Evolutionary conservation across 2,888 invertebrate species (phyloP).

Genomic region (Lasioglossum figueresi): DNA sequence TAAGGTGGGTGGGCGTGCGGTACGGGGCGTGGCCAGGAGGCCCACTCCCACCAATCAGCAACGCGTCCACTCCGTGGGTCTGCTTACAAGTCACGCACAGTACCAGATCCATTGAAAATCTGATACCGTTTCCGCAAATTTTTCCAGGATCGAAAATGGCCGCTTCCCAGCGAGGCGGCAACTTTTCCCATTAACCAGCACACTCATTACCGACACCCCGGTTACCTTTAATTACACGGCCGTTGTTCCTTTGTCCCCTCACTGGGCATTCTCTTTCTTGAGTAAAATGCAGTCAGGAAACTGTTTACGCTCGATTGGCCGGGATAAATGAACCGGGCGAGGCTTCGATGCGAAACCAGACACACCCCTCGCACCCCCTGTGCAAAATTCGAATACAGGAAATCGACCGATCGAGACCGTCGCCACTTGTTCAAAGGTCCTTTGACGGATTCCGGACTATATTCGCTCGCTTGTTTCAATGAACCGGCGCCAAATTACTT

Average conservation of each 20-base stretch:
- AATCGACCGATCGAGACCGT: conserved; percentile 42
- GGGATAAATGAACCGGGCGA: conserved; percentile 58
- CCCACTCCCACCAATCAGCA: neutral
- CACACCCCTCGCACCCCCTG: neutral
- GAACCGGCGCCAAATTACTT: neutral
- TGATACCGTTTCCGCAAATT: neutral
- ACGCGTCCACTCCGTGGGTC: neutral
- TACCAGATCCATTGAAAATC: neutral
- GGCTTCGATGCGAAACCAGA: conserved; percentile 35
- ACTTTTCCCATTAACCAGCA: conserved; percentile 29
- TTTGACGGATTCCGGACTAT: conserved; percentile 23
- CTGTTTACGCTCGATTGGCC: conserved; percentile 65
- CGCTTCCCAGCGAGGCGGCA: conserved; percentile 21
- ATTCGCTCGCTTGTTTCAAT: conserved; percentile 33
- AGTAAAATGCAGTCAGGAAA: conserved; percentile 52
- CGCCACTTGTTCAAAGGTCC: conserved; percentile 1
- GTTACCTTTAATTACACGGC: conserved; percentile 42
- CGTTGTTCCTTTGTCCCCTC: conserved; percentile 14
- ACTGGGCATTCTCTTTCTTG: conserved; percentile 42
- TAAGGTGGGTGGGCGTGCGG: no score
- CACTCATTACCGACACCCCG: conserved; percentile 32
- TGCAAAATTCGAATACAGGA: conserved; percentile 66
- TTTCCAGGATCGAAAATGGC: neutral
- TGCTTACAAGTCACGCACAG: neutral
- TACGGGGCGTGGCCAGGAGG: neutral